Evolutionary conservation across 2,113 vertebrate genomes (phyloP).

Genomic region (Pandion haliaetus): DNA sequence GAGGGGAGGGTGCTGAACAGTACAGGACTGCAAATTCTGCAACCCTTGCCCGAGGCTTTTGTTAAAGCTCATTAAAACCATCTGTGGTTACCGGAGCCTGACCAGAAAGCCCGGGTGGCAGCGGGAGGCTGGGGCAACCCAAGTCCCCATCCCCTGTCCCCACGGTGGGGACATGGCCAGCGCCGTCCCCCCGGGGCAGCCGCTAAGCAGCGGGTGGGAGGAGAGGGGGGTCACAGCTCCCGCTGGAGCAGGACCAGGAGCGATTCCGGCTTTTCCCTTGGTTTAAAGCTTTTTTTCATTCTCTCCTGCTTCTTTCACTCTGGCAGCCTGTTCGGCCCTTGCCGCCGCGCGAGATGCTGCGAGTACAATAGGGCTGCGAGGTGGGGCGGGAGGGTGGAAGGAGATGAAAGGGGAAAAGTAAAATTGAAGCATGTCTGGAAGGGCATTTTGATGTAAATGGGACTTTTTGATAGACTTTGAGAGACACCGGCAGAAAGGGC

Average conservation of each 20-base stretch:
- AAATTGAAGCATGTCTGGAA: conserved; percentile 50
- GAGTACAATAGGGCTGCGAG: conserved; percentile 26
- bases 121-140: background rate
- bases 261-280: conserved; percentile 28
- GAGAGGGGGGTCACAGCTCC: background rate
- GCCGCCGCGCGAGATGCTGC: background rate
- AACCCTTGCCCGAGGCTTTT: background rate
- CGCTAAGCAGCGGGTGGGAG: background rate
- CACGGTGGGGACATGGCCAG: background rate
- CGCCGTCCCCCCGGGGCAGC: background rate
- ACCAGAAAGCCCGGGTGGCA: background rate
- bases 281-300: background rate
- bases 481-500: conserved; percentile 44
- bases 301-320: background rate
- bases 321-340: conserved; percentile 4
- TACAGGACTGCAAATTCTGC: background rate
- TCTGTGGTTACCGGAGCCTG: background rate
- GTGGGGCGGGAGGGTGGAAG: conserved; percentile 27
- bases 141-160: background rate
- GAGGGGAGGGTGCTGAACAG: background rate
- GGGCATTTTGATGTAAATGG: conserved; percentile 68
- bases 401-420: conserved; percentile 58
- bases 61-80: background rate
- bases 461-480: conserved; percentile 59
- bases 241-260: conserved; percentile 6